Evolutionary conservation across 2,888 invertebrate genomes (phyloP), one percentile per base, ranked within the genome.

Genomic region (Nowickia ferox): DNA sequence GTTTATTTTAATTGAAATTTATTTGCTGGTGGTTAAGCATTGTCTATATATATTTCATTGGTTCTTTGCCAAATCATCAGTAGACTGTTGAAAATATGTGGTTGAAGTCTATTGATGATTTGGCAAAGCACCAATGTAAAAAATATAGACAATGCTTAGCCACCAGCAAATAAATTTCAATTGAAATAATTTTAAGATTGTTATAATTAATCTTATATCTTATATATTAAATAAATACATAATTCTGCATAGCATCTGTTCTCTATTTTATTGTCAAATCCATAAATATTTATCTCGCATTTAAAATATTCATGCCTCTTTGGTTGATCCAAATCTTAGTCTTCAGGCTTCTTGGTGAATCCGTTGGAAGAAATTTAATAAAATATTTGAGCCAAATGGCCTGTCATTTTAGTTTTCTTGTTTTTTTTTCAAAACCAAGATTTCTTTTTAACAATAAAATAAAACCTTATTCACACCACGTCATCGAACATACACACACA

Each of bases 381-480:
- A 76, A 40, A 59, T 15, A 48, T 59, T 72, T 72, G 30, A 44
- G 30, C 22, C n/a, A 65, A 46, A 38, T 10, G 13, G 40, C 51
- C 17, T 74, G 46, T 11, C 19, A n/a, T 65, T 42, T 72, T 40
- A 40, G 2, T 42, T 15, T 55, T 22, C 57, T 55, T 57, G 17
- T 30, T 1, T 61, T n/a, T 30, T 9, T 22, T 10, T 22, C n/a
- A 53, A 53, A 19, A 17, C 44, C 44, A 57, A n/a, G 38, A 79
- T 42, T 63, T 65, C 17, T 63, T 53, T 30, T 17, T 4, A 17
- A 4, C 5, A 10, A 11, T 17, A 22, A 30, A 53, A 11, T 30
- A 48, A 59, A 59, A 75, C 42, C 38, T 68, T 68, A 81, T 80
- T 80, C 76, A 76, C 71, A 71, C 80, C 48, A 80, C 71, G 71